phyloP scores from a whole-genome alignment of 2,888 invertebrate species.

The Periphyllus acericola region DNA sequence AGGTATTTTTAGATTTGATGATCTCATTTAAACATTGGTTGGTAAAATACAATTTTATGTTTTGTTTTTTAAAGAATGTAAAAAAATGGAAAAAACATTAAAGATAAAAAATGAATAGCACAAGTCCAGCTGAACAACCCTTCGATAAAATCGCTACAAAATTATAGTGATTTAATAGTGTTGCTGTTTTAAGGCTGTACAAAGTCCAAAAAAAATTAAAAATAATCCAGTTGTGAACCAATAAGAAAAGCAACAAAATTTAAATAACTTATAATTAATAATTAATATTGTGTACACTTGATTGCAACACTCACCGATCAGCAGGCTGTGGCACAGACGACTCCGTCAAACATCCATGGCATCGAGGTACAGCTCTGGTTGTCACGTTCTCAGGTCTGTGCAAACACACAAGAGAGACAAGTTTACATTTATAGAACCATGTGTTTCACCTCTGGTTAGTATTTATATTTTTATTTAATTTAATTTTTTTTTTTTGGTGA shows the following conservation, averaged over 20 bases:
- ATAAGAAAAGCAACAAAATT: too few species aligned
- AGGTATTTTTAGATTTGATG: not conserved
- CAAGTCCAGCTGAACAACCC: not conserved
- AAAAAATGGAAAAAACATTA: not conserved
- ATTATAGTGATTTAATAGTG: not conserved
- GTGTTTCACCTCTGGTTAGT: not conserved
- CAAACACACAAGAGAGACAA: constrained; percentile 18
- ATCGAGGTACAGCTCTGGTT: not conserved
- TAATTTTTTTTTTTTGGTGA: not conserved
- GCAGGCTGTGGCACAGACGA: not conserved
- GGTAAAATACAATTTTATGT: not conserved
- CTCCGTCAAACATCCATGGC: constrained; percentile 48
- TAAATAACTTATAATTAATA: too few species aligned
- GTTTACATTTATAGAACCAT: not conserved
- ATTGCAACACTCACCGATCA: constrained; percentile 20
- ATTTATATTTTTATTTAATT: not conserved
- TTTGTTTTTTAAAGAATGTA: not conserved
- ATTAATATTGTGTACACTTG: too few species aligned
- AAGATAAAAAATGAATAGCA: not conserved
- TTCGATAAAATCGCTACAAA: not conserved
- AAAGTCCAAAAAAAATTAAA: too few species aligned
- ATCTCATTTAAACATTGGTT: not conserved
- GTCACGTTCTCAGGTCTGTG: not conserved
- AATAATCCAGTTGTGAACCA: too few species aligned
- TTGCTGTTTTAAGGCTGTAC: too few species aligned